phyloP scores from a whole-genome alignment of 2,888 invertebrate genomes.

The Drosophila sordidapex region DNA sequence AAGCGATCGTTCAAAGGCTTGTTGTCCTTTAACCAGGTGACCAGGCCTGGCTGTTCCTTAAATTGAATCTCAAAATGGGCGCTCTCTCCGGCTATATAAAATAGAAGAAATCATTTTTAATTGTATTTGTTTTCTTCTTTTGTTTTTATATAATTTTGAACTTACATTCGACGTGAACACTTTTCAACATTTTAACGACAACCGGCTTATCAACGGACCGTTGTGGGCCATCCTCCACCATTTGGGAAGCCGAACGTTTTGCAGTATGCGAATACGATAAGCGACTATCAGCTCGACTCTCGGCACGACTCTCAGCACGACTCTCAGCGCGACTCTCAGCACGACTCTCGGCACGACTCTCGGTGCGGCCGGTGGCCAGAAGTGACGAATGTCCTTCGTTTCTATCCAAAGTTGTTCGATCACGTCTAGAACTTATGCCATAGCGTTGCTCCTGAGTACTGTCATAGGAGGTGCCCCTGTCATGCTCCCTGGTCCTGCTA shows the following conservation, averaged over 20 bases:
- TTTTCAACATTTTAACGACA: conserved; percentile 91
- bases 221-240: conserved; percentile 58
- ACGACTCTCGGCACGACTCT: conserved; percentile 10
- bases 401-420: conserved; percentile 63
- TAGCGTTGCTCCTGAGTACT: conserved; percentile 70
- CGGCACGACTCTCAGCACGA: conserved; percentile 67
- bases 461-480: conserved; percentile 80
- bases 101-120: not conserved
- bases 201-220: conserved; percentile 88
- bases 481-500: conserved; percentile 72
- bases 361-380: conserved; percentile 5
- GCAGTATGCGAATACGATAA: conserved; percentile 59
- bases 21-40: conserved; percentile 95
- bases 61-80: conserved; percentile 92
- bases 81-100: conserved; percentile 90
- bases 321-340: conserved; percentile 52
- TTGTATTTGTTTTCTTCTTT: not conserved
- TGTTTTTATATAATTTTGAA: conserved; percentile 84
- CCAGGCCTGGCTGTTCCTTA: conserved; percentile 87
- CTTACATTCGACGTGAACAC: conserved; percentile 93
- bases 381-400: conserved; percentile 11
- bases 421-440: conserved; percentile 63
- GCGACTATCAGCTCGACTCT: conserved; percentile 61
- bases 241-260: conserved; percentile 52
- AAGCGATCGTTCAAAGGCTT: conserved; percentile 91